These are phyloP conservation scores for Dinoponera quadriceps DNA, from an alignment of 1,140 invertebrate genomes.

Conservation along the genomic window DNA sequence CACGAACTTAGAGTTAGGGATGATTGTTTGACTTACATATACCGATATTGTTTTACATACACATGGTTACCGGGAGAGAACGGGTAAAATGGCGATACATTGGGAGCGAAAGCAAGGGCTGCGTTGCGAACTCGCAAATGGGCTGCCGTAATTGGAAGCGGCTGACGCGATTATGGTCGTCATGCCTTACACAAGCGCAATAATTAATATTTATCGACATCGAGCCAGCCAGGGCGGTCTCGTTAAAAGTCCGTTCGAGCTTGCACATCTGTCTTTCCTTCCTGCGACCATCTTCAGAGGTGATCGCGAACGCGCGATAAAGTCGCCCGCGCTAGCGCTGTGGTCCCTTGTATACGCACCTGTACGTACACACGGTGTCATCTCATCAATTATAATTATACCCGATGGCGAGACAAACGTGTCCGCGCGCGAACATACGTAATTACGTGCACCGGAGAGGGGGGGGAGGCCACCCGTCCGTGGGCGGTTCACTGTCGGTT, in stretches of 20 bases:
- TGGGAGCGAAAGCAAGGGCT: background rate
- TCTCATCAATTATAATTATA: conserved; percentile 77
- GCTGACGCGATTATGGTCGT: background rate
- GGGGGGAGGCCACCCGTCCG: conserved; percentile 44
- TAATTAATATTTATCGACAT: conserved; percentile 80
- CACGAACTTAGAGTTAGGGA: too few relatives aligned
- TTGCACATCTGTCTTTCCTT: background rate
- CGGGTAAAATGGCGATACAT: too few relatives aligned
- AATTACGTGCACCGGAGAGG: background rate
- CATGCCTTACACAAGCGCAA: conserved; percentile 71
- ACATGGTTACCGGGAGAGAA: too few relatives aligned
- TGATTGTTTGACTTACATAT: too few relatives aligned
- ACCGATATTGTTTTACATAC: too few relatives aligned
- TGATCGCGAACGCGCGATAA: conserved; percentile 72
- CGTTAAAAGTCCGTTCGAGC: conserved; percentile 42
- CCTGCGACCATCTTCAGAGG: conserved; percentile 19
- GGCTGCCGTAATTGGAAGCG: conserved; percentile 51
- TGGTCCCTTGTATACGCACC: too few relatives aligned
- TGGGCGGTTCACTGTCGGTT: conserved; percentile 66
- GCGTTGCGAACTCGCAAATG: conserved; percentile 47
- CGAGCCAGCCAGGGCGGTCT: conserved; percentile 50
- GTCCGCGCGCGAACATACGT: background rate
- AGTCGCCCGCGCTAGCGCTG: conserved; percentile 27
- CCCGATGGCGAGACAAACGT: conserved; percentile 53
- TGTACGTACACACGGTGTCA: conserved; percentile 70